Percentiles rank a stretch among this genome's conserved stretches.
phyloP scores from a whole-genome alignment of 1,140 invertebrate species.

The Ylistrum balloti region DNA sequence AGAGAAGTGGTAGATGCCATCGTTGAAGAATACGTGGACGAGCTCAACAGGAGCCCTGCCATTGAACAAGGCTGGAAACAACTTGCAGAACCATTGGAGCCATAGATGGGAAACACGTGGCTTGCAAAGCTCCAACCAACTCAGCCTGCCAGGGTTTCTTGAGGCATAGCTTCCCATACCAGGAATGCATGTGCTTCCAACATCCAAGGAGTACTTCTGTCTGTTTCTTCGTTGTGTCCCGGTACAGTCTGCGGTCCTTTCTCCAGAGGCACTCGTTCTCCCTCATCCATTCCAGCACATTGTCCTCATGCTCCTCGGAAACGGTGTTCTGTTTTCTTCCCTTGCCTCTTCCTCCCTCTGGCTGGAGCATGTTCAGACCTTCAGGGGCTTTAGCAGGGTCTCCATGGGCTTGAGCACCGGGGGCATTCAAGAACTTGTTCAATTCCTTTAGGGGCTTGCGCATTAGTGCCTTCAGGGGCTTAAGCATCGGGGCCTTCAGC shows the following conservation, averaged over 20 bases:
- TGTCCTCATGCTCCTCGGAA: not conserved
- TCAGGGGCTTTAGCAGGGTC: slow-evolving; percentile 11
- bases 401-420: slow-evolving; percentile 24
- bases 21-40: not conserved
- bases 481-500: too few relatives aligned
- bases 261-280: too few relatives aligned
- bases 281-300: too few relatives aligned
- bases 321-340: not conserved
- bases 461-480: too few relatives aligned
- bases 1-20: not conserved
- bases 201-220: too few relatives aligned
- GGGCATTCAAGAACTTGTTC: not conserved
- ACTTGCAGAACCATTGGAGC: slow-evolving; percentile 74
- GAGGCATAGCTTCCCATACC: too few relatives aligned
- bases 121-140: slow-evolving; percentile 77
- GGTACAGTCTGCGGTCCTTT: not conserved
- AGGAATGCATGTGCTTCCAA: too few relatives aligned
- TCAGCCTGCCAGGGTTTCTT: too few relatives aligned
- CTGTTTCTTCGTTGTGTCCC: too few relatives aligned
- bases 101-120: slow-evolving; percentile 82
- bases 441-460: too few relatives aligned
- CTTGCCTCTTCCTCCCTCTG: slow-evolving; percentile 11
- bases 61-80: too few relatives aligned
- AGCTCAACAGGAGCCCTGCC: too few relatives aligned
- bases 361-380: slow-evolving; percentile 12